Conservation (phyloP, 2,888 invertebrate species). For the Timema podura region DNA sequence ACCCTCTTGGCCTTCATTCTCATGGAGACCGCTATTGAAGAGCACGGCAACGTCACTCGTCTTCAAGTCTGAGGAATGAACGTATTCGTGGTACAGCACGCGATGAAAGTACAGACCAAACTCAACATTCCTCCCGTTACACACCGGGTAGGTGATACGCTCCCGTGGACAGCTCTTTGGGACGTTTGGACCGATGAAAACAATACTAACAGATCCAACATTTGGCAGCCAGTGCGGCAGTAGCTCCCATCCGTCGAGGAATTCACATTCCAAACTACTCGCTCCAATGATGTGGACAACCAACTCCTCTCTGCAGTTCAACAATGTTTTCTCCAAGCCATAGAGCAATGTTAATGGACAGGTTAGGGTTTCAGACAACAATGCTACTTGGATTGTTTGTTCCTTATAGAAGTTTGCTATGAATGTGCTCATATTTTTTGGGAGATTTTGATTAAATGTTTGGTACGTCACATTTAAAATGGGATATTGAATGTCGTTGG, state of each 20-base stretch:
- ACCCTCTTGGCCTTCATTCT: background rate
- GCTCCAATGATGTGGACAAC: slow-evolving; percentile 8
- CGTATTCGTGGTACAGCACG: slow-evolving; percentile 12
- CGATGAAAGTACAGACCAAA: background rate
- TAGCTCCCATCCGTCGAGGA: slow-evolving; percentile 11
- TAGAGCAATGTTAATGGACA: slow-evolving; percentile 18
- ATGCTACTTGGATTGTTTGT: background rate
- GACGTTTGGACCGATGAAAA: slow-evolving; percentile 14
- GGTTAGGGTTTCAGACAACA: slow-evolving; percentile 12
- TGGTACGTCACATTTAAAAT: background rate
- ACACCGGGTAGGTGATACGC: background rate
- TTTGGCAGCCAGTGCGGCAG: slow-evolving; percentile 9
- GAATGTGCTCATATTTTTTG: background rate
- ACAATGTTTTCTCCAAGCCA: background rate
- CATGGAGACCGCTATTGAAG: slow-evolving; percentile 16
- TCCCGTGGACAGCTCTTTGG: background rate
- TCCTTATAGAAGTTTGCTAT: background rate
- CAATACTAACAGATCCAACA: background rate
- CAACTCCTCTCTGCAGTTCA: background rate
- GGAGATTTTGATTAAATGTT: background rate
- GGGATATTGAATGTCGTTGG: background rate
- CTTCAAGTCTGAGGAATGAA: background rate
- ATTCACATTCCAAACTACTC: slow-evolving; percentile 4
- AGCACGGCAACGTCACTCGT: slow-evolving; percentile 2
- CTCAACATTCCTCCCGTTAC: background rate